Conservation (phyloP, 2,113 vertebrate genomes). For the Eulacestoma nigropectus region DNA sequence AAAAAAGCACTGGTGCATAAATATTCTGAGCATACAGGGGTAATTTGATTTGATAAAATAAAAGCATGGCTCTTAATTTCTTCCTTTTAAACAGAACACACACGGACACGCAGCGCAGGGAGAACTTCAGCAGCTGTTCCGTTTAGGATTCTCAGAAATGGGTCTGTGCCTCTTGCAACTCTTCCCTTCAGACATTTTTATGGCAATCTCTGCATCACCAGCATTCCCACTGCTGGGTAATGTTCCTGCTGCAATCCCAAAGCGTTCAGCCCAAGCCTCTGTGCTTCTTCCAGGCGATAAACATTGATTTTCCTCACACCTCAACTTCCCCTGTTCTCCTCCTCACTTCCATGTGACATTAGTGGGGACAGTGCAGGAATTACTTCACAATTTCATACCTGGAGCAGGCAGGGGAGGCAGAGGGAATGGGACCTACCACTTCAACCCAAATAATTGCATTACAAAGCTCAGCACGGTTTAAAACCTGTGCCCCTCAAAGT, state of each 20-base stretch:
- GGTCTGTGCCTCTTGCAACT: not conserved
- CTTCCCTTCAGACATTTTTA: not conserved
- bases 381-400: not conserved
- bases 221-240: not conserved
- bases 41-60: conserved; percentile 39
- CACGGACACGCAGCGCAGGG: not conserved
- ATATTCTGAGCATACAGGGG: not conserved
- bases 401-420: not conserved
- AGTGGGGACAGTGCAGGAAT: not conserved
- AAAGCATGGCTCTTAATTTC: conserved; percentile 24
- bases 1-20: conserved; percentile 14
- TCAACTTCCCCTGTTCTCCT: not conserved
- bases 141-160: conserved; percentile 5
- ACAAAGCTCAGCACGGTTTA: not conserved
- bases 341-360: not conserved
- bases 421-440: not conserved
- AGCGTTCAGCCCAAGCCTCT: not conserved
- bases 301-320: not conserved
- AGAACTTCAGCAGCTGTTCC: not conserved
- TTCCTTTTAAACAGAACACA: conserved; percentile 7
- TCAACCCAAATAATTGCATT: not conserved
- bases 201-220: not conserved
- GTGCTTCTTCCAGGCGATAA: not conserved
- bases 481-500: not conserved
- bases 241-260: not conserved